Evolutionary conservation across 2,113 vertebrate species (phyloP).

Genomic region (Silurus glanis): DNA sequence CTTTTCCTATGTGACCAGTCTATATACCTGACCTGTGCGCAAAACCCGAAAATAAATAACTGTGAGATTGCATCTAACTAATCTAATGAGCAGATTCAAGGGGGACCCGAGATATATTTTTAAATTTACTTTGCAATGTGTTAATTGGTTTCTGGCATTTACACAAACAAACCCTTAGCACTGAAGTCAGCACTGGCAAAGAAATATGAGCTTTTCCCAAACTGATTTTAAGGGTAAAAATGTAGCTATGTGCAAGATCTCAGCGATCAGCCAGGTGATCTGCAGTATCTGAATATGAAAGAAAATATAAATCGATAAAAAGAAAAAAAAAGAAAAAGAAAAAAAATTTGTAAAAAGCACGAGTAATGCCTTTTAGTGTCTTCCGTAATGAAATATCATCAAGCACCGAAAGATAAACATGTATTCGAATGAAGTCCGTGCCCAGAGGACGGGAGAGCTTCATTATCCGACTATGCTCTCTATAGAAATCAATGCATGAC

Average conservation of each 20-base stretch:
- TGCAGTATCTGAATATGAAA: background rate
- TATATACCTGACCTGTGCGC: background rate
- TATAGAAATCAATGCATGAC: constrained; percentile 44
- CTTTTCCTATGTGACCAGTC: background rate
- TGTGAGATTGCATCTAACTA: background rate
- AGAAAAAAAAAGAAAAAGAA: too few relatives aligned
- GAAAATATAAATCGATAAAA: background rate
- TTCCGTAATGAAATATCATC: background rate
- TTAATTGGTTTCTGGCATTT: constrained; percentile 30
- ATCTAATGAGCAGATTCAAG: background rate
- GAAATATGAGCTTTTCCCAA: background rate
- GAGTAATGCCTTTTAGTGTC: background rate
- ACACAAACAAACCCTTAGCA: background rate
- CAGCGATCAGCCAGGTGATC: background rate
- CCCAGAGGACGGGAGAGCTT: constrained; percentile 15
- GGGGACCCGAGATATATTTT: background rate
- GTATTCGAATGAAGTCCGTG: constrained; percentile 14
- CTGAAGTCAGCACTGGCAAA: background rate
- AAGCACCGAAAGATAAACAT: constrained; percentile 34
- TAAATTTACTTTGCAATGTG: background rate
- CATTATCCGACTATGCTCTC: constrained; percentile 42
- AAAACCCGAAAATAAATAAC: background rate
- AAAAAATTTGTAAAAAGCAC: background rate
- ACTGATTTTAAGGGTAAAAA: constrained; percentile 22
- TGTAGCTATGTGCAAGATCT: background rate